phyloP scores from a whole-genome alignment of 2,888 invertebrate species.

The Cryptocephalus moraei region DNA sequence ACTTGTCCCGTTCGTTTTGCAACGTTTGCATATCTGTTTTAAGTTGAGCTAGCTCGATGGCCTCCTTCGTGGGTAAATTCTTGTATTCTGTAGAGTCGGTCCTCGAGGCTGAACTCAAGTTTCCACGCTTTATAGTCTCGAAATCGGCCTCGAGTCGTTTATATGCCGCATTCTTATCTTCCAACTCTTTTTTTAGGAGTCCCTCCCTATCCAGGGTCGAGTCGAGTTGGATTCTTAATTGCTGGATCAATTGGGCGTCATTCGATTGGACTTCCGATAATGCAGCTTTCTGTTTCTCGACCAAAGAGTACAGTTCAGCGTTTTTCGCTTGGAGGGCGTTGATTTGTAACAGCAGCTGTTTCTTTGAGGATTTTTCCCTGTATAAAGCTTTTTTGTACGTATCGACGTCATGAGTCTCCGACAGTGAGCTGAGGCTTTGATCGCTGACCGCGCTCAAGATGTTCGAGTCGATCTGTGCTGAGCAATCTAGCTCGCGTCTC shows the following conservation, averaged over 20 bases:
- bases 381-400: conserved; percentile 29
- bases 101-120: conserved; percentile 14
- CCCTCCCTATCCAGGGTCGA: conserved; percentile 53
- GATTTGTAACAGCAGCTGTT: conserved; percentile 17
- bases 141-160: conserved; percentile 28
- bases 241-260: conserved; percentile 56
- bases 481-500: conserved; percentile 48
- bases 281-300: conserved; percentile 49
- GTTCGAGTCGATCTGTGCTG: conserved; percentile 48
- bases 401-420: conserved; percentile 28
- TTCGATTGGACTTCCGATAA: conserved; percentile 48
- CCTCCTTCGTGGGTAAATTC: conserved; percentile 22
- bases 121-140: conserved; percentile 15
- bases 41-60: conserved; percentile 20
- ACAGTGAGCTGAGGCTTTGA: conserved; percentile 22
- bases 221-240: conserved; percentile 54
- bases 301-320: conserved; percentile 35
- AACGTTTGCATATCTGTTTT: conserved; percentile 18
- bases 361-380: conserved; percentile 15
- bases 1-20: conserved; percentile 18
- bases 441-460: conserved; percentile 47
- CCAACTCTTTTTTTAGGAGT: conserved; percentile 50
- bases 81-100: conserved; percentile 31
- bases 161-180: conserved; percentile 42
- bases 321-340: conserved; percentile 27